Evolutionary conservation across 2,797 vertebrate species (phyloP), one percentile per base, ranked within the genome.

Genomic region (Cynopterus sphinx): DNA sequence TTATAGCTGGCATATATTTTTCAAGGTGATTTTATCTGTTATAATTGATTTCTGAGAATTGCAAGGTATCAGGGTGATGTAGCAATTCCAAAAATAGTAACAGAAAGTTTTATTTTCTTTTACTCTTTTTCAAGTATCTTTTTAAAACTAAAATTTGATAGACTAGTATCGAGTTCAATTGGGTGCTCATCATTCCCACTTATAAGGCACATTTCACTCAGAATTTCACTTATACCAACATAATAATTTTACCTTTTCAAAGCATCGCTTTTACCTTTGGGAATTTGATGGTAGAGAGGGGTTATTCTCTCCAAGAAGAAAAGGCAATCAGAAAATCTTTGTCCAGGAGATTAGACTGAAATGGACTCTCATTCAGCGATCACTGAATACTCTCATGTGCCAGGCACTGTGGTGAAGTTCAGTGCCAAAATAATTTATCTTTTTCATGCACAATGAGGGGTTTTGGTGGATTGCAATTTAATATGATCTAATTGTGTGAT

Each of bases 1-100:
- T 96, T 96, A 59, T 96, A 96, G 97, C 96, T 95, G 28, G 36
- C 96, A 63, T 94, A 84, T 96, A 90, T 97, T 98, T 98, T 96
- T 94, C 91, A 98, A 96, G 96, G 88, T 96, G 95, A 96, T 97
- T 97, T 97, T 74, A 55, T 96, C 89, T 96, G 59, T 95, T 95
- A 91, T 33, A 87, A 96, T 98, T 97, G 95, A 97, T 98, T 97
- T 96, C 87, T 70, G 84, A 95, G 96, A 93, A 94, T 95, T 95
- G 88, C 93, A 53, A 90, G 88, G 82, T 96, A 96, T 96, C 0
- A 2, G 36, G 49, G 84, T 93, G 59, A 53, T 81, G 11, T 74
- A 82, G 51, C 82, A 97, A 55, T 97, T 98, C 97, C 97, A 96
- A 97, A 96, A 87, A 97, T 97, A 97, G 92, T 90, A 96, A 95